Base-by-base conservation (phyloP, 2,113 vertebrate species). In the Eolophus roseicapilla region DNA sequence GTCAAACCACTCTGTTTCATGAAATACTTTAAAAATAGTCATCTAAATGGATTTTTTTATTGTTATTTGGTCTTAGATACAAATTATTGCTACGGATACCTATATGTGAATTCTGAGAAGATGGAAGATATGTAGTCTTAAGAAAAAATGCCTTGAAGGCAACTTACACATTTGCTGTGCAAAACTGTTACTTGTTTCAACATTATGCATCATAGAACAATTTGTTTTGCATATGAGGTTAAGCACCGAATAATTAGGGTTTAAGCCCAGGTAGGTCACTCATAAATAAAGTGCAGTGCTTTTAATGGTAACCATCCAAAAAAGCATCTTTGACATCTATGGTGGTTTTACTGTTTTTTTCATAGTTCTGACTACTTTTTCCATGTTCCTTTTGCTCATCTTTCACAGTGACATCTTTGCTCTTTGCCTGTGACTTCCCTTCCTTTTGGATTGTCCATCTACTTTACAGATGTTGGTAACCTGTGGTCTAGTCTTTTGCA, bases 371-470 rank as follows among this genome's bases (percentile, higher is more conserved):
- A 86, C 19, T 73, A 5, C 70, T 88, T 69, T 37, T 29, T 73
- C 43, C 35, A 1, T 60, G 60, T 82, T 90, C 16, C 55, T 96
- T 95, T 90, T 90, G 37, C 90, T 90, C 21, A 29, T 59, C 88
- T 94, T 86, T 80, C 70, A 59, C 59, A 95, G 55, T 60, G 95
- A 95, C 87, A 62, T 65, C 69, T 96, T 97, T 97, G 84, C 82
- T 95, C 55, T 67, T 93, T 96, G 87, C 91, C 93, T 94, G 88
- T 91, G 87, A 63, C 92, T 93, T 92, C 57, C 69, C 86, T 96
- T 97, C 97, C 13, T 95, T 97, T 43, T 87, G 80, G 62, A 35
- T 88, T 95, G 82, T 95, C 91, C 77, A 63, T 95, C 91, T 93
- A 37, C 84, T 91, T 93, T 94, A 81, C 88, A 91, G 97, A 79